Base-by-base conservation (phyloP, 2,797 vertebrate species). In the Cirrhinus molitorella region DNA sequence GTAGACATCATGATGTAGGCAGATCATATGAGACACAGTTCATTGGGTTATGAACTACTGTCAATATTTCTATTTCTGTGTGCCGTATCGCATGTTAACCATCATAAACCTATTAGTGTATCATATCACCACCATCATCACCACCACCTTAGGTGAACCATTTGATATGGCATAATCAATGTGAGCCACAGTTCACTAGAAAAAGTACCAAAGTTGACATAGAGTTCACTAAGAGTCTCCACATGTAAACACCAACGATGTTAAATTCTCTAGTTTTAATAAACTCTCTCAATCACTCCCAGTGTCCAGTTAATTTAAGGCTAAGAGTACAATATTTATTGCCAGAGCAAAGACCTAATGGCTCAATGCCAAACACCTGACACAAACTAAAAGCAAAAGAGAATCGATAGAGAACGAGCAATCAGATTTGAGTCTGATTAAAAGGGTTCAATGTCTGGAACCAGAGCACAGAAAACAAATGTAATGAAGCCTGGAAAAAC, bases 361-460 rank as follows among this genome's bases (percentile, higher is more conserved):
- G 70, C 61, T 40, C 34, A 47, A 6, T 61, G 70, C 78, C 83
- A 76, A 76, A 51, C 83, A 76, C 72, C 79, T 80, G 71, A 85
- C 28, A 14, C 55, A 80, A 80, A 45, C 55, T 45, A 25, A 65
- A 61, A 61, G 37, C 57, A 61, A 28, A 55, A 76, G 55, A 68
- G 51, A 85, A 68, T 74, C 72, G 8, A 75, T 71, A 80, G 3
- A 59, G 49, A 59, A 45, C 17, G 13, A 34, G 45, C 61, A 75
- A 80, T 76, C 73, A 81, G 21, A 37, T 81, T 75, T 40, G n/a
- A 85, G 73, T 81, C 49, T 0, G 63, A 81, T 85, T 65, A 80
- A 85, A 70, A 47, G n/a, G 37, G 9, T 47, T 77, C 23, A 31
- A 25, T 63, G 55, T 31, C 40, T 45, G 59, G 17, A 78, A 55